Base-by-base conservation (phyloP, 2,888 invertebrate species). In the Mellilla xanthometata region DNA sequence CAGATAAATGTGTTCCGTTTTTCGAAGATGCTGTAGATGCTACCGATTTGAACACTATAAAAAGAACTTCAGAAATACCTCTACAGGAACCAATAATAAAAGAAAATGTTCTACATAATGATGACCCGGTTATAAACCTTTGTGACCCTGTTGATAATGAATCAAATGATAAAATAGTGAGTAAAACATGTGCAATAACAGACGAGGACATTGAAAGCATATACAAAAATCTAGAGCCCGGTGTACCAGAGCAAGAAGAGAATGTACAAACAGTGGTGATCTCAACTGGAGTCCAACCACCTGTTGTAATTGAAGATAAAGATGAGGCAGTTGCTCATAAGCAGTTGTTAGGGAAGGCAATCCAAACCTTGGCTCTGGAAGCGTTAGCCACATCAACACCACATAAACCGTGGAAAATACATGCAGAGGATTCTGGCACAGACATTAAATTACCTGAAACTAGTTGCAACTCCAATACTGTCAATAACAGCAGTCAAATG, bases 371-470 rank as follows among this genome's bases (percentile, higher is more conserved):
- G 23, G 22, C 43, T 8, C 26, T 75, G 12, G 65, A 67, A 52
- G 82, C 81, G 38, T 58, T 82, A 36, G 83, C 83, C n/a, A 83
- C 83, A 5, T 86, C 84, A 2, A 87, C 87, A 5, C 85, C 86
- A 0, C 60, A 75, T 2, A 86, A 83, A 12, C 28, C 60, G 19
- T 47, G 26, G 29, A 10, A 28, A 33, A 13, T 56, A 35, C 52
- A 43, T 42, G 8, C 13, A 27, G 28, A 39, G 19, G 34, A 24
- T 23, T 2, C 30, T 24, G 56, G 48, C 32, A n/a, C 28, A 1
- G 48, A 49, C n/a, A 11, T 31, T 26, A 49, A 36, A 32, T 26
- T 44, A 31, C 34, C 56, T n/a, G 65, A 67, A 30, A 12, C 49
- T 10, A 51, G 45, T 34, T 47, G 43, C 38, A 52, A 50, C 43